Percentiles rank a stretch among this genome's conserved stretches.
Evolutionary conservation across 2,888 invertebrate species (phyloP).

Genomic region (Philereme transversata): DNA sequence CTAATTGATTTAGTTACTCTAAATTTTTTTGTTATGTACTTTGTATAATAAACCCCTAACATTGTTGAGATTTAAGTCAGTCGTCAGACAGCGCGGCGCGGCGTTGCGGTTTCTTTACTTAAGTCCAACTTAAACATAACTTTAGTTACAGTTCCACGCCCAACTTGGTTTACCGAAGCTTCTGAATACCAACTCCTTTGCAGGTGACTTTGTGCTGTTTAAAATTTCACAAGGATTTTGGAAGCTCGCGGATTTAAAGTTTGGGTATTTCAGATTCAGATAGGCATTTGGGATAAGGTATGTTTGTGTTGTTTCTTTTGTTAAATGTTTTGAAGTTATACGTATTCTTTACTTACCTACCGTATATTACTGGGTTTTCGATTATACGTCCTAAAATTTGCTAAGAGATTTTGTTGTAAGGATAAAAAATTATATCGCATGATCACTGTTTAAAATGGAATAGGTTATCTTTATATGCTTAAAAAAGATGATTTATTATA

Average conservation of each 20-base stretch:
- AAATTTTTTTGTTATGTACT: too few species aligned
- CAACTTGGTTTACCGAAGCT: conserved; percentile 69
- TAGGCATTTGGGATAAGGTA: conserved; percentile 54
- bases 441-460: too few species aligned
- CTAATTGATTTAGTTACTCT: too few species aligned
- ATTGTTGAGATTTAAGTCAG: conserved; percentile 70
- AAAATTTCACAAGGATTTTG: conserved; percentile 65
- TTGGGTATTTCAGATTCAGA: conserved; percentile 62
- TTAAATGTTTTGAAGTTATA: conserved; percentile 13
- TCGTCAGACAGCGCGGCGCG: conserved; percentile 71
- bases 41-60: conserved; percentile 45
- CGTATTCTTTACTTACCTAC: conserved; percentile 2
- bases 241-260: conserved; percentile 67
- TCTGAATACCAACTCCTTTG: conserved; percentile 70
- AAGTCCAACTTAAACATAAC: conserved; percentile 63
- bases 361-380: too few species aligned
- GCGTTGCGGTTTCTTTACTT: conserved; percentile 77
- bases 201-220: conserved; percentile 75
- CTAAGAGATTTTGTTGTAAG: too few species aligned
- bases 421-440: too few species aligned
- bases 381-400: too few species aligned
- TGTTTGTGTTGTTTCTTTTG: conserved; percentile 44
- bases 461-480: too few species aligned
- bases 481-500: too few species aligned
- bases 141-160: conserved; percentile 72